Base-by-base conservation (phyloP, 2,797 vertebrate genomes). In the Choloepus didactylus region DNA sequence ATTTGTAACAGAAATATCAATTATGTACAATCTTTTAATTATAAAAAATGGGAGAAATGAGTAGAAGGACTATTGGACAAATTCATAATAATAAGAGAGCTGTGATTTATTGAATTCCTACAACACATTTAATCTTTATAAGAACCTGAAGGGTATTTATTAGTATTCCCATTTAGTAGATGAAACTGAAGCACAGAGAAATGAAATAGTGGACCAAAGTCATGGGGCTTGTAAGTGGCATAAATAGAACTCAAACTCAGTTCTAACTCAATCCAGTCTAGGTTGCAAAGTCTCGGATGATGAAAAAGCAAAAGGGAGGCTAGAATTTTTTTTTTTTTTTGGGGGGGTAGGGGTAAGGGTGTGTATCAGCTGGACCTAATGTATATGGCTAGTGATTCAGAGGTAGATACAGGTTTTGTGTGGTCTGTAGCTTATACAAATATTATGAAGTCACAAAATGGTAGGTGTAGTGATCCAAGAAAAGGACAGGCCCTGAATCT, bases 1-100 rank as follows among this genome's bases (percentile, higher is more conserved):
- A 64, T 79, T 95, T 94, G 77, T 54, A 97, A 83, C 38, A 92
- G 72, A 94, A 80, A 49, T 77, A 7, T 66, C 14, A 76, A 90
- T 69, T 84, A 67, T 59, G 9, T 44, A 51, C 75, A 86, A 77
- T 56, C 89, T 92, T 94, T 93, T 84, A 85, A 90, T 80, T 60
- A 18, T 82, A 91, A 88, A 91, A 76, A 88, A 79, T 84, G n/a
- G 56, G 38, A 82, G 93, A 91, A 93, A 73, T 75, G 44, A 89
- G 46, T 64, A 81, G 59, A 70, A 76, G 79, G 75, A 70, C 76
- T 46, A 87, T 21, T 92, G 85, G 31, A 67, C 23, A 83, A 90
- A 66, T 87, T 87, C 87, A 16, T 81, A 85, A 60, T 66, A 92
- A 31, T 75, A 84, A 80, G 23, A 93, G 31, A 77, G 31, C 15